Conservation (phyloP, 1,140 invertebrate genomes). For the Odontomachus brunneus region DNA sequence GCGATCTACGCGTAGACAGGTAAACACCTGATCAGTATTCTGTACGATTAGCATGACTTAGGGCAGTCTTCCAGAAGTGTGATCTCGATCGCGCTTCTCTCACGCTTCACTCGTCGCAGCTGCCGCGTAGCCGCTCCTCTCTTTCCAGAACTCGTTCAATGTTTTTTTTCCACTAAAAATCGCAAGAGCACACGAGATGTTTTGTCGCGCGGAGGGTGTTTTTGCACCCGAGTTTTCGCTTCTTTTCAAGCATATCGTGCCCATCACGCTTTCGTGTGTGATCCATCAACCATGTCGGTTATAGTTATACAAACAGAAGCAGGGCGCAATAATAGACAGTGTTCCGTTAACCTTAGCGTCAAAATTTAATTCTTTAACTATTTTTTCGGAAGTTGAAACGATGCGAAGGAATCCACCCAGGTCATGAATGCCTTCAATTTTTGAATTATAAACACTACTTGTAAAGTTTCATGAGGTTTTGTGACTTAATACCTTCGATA, state of each 20-base stretch:
- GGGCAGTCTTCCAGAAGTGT: conserved; percentile 80
- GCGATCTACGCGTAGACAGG: conserved; percentile 2
- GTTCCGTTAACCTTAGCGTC: too few relatives aligned
- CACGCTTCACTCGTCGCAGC: conserved; percentile 76
- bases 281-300: background rate
- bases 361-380: too few relatives aligned
- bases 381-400: too few relatives aligned
- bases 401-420: too few relatives aligned
- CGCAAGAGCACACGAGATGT: conserved; percentile 10
- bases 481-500: too few relatives aligned
- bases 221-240: conserved; percentile 68
- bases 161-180: conserved; percentile 75
- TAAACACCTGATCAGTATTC: conserved; percentile 78
- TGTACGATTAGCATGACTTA: conserved; percentile 76
- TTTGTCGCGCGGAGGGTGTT: conserved; percentile 57
- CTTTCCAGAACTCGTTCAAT: conserved; percentile 26
- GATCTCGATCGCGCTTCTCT: conserved; percentile 72
- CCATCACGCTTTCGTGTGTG: conserved; percentile 31
- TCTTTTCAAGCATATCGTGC: conserved; percentile 16
- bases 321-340: too few relatives aligned
- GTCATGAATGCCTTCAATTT: too few relatives aligned
- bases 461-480: too few relatives aligned
- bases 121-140: conserved; percentile 61
- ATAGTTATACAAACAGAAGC: background rate
- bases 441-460: too few relatives aligned